Percentiles rank a stretch among this genome's conserved stretches.
Conservation (phyloP, 2,888 invertebrate genomes). For the Phymatocera aterrima region DNA sequence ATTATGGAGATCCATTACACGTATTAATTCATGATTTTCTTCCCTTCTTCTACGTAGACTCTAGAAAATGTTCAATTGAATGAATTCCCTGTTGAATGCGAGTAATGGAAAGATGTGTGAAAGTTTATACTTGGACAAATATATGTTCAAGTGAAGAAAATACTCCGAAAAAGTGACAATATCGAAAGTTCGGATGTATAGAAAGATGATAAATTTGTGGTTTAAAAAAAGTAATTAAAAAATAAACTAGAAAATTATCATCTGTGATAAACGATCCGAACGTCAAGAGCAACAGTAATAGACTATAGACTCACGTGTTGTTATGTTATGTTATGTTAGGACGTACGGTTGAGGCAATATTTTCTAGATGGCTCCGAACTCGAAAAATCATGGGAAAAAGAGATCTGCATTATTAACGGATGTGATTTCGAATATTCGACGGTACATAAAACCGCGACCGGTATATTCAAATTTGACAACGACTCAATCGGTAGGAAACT, state of each 20-base stretch:
- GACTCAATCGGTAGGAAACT: background rate
- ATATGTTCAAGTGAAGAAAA: no score
- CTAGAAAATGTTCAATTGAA: background rate
- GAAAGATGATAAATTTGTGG: no score
- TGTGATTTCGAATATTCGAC: background rate
- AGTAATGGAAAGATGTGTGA: no score
- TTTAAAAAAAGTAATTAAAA: no score
- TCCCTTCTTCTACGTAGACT: background rate
- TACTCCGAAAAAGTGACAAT: no score
- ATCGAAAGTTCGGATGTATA: no score
- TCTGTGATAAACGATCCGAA: background rate
- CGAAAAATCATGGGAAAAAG: background rate
- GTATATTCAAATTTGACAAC: background rate
- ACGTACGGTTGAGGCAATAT: background rate
- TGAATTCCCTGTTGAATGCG: background rate
- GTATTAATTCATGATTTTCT: background rate
- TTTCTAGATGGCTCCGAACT: slow-evolving; percentile 5
- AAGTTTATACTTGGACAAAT: no score
- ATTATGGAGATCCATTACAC: background rate
- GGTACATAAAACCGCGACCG: background rate
- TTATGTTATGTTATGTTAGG: background rate
- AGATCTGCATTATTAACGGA: background rate
- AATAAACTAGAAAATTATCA: no score
- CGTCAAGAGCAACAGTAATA: no score
- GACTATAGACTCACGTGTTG: background rate